phyloP scores from a whole-genome alignment of 2,113 vertebrate genomes.

The Megaceryle torquata region DNA sequence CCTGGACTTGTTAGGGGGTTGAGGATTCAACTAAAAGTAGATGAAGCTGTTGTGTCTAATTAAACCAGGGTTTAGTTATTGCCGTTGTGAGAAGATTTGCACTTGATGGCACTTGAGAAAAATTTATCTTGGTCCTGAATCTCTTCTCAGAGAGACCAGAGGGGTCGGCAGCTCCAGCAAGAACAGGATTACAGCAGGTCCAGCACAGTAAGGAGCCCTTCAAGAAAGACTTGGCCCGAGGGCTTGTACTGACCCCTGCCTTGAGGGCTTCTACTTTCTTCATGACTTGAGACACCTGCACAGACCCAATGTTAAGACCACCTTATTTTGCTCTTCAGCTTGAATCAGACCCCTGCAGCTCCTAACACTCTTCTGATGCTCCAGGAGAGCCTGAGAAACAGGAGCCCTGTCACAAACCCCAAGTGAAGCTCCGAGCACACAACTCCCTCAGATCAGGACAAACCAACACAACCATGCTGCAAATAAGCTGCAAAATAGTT shows the following conservation, averaged over 20 bases:
- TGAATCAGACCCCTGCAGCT: background rate
- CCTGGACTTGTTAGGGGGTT: background rate
- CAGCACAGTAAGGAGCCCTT: background rate
- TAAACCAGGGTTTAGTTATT: background rate
- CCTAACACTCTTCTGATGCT: accelerated
- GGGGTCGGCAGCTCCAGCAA: background rate
- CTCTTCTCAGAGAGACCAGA: background rate
- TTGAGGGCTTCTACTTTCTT: background rate
- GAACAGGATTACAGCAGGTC: background rate
- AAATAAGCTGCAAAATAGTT: background rate
- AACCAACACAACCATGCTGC: accelerated
- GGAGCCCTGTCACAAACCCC: accelerated
- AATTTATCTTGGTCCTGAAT: background rate
- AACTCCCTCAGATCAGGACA: accelerated
- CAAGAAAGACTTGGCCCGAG: background rate
- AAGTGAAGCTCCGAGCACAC: background rate
- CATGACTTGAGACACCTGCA: background rate
- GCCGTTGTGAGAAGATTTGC: background rate
- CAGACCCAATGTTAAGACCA: accelerated
- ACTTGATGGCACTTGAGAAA: background rate
- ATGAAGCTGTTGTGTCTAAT: background rate
- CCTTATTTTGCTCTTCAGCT: accelerated
- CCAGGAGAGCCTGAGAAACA: background rate
- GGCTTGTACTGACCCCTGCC: background rate
- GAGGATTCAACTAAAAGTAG: background rate